Percentiles rank a stretch among this genome's conserved stretches.
phyloP scores from a whole-genome alignment of 1,140 invertebrate genomes.

The Phortica variegata region DNA sequence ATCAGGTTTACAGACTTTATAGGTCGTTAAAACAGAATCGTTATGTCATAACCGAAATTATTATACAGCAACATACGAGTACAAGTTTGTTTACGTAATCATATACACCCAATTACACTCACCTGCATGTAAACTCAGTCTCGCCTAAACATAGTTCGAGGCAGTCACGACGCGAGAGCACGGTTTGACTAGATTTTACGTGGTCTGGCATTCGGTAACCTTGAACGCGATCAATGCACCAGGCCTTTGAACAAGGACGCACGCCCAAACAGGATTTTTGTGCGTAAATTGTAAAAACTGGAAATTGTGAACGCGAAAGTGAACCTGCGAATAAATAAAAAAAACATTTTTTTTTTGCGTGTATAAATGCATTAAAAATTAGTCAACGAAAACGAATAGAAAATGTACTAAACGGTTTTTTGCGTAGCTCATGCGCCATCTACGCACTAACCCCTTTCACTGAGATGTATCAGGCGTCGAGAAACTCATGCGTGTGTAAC shows the following conservation, averaged over 20 bases:
- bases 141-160: constrained; percentile 85
- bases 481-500: constrained; percentile 32
- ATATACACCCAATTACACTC: constrained; percentile 53
- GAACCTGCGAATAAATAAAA: constrained; percentile 67
- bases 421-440: constrained; percentile 31
- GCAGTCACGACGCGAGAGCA: constrained; percentile 79
- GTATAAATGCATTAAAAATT: constrained; percentile 8
- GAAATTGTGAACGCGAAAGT: constrained; percentile 87
- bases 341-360: too few species aligned
- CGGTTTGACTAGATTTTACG: constrained; percentile 71
- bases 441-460: constrained; percentile 56
- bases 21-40: too few species aligned
- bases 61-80: too few species aligned
- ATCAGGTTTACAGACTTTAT: too few species aligned
- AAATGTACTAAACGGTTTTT: constrained; percentile 29
- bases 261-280: constrained; percentile 89
- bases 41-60: too few species aligned
- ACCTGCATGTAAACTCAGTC: constrained; percentile 87
- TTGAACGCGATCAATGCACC: constrained; percentile 90
- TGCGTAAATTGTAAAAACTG: constrained; percentile 93
- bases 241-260: constrained; percentile 82
- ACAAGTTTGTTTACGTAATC: not conserved
- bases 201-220: constrained; percentile 76
- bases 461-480: constrained; percentile 55
- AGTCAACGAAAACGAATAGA: constrained; percentile 7